These are phyloP conservation scores for Spea multiplicata DNA, from an alignment of 2,113 vertebrate genomes.

Conservation along the genomic window DNA sequence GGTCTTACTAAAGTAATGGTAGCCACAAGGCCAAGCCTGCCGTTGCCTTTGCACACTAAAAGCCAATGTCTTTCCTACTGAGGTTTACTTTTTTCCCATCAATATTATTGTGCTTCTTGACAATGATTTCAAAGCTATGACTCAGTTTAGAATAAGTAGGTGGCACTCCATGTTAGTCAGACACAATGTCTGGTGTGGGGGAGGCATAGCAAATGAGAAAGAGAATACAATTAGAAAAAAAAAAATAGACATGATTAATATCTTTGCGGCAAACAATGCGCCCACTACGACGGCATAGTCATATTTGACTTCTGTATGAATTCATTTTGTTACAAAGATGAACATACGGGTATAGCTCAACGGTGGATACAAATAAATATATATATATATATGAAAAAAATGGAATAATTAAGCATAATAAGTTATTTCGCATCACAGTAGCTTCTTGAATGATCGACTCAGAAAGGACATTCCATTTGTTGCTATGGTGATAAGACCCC, in stretches of 20 bases:
- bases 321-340: no score
- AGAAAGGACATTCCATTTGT: no score
- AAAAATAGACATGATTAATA: slow-evolving; percentile 19
- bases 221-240: slow-evolving; percentile 22
- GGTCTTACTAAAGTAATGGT: not conserved
- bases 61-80: not conserved
- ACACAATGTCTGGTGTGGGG: slow-evolving; percentile 45
- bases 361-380: no score
- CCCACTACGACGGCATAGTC: not conserved
- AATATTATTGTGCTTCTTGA: slow-evolving; percentile 14
- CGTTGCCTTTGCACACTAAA: not conserved
- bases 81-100: not conserved
- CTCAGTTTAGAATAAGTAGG: slow-evolving; percentile 39
- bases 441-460: no score
- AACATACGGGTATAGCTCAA: no score
- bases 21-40: not conserved
- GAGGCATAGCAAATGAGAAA: slow-evolving; percentile 43
- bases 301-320: not conserved
- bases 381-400: no score
- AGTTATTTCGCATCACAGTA: no score
- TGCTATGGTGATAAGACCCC: no score
- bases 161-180: slow-evolving; percentile 35
- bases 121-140: slow-evolving; percentile 32
- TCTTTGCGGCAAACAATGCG: slow-evolving; percentile 14
- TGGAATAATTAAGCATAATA: no score